Evolutionary conservation across 2,888 invertebrate species (phyloP).

Genomic region (Drosophila tripunctata): DNA sequence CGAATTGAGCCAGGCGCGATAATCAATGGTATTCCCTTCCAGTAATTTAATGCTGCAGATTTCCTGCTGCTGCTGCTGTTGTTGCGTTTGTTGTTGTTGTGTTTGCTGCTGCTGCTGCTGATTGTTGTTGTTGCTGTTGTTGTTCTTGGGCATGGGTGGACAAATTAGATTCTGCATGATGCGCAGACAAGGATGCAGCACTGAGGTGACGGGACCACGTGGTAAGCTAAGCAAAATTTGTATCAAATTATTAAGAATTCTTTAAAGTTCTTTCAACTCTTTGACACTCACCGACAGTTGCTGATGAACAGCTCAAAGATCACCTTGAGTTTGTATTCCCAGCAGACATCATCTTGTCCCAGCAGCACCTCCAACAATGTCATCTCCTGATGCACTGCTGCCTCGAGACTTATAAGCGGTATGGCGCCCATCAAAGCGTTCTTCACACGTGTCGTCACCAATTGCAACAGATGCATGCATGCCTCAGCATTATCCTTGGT

Average conservation of each 20-base stretch:
- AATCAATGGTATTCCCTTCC: constrained; percentile 89
- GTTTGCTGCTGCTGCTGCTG: constrained; percentile 56
- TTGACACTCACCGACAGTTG: constrained; percentile 86
- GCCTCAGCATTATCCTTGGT: constrained; percentile 94
- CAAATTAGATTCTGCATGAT: constrained; percentile 94
- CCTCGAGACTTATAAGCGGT: constrained; percentile 89
- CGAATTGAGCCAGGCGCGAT: constrained; percentile 90
- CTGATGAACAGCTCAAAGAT: constrained; percentile 94
- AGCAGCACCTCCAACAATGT: constrained; percentile 93
- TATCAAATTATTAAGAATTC: not conserved
- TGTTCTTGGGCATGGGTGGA: constrained; percentile 85
- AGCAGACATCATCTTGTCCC: constrained; percentile 96
- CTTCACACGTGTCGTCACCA: constrained; percentile 94
- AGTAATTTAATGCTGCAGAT: constrained; percentile 86
- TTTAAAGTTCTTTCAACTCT: not conserved
- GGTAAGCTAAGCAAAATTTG: constrained; percentile 86
- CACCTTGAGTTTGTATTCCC: constrained; percentile 95
- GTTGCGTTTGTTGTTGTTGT: constrained; percentile 27
- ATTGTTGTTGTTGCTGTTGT: constrained; percentile 39
- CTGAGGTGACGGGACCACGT: constrained; percentile 93
- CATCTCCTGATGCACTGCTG: constrained; percentile 94
- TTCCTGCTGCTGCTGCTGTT: constrained; percentile 82
- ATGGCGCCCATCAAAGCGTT: constrained; percentile 91
- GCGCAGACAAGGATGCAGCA: constrained; percentile 96
- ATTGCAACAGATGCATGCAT: constrained; percentile 86